Evolutionary conservation across 2,797 vertebrate species (phyloP).

Genomic region (Naso thynnoides): DNA sequence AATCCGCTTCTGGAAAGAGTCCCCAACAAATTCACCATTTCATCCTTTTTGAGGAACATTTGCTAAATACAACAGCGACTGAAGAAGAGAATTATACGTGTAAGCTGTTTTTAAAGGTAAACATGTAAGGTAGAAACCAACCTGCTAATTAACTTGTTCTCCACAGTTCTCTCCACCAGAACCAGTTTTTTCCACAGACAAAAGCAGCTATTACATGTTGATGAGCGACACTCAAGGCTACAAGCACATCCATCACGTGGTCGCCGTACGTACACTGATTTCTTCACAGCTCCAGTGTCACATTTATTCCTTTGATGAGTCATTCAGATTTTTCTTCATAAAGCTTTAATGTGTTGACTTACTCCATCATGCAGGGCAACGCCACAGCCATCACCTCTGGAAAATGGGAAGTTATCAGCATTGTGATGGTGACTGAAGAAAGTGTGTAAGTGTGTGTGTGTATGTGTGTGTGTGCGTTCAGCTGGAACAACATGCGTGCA

Average conservation of each 20-base stretch:
- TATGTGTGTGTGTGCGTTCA: no score
- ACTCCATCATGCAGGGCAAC: slow-evolving; percentile 74
- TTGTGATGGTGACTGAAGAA: slow-evolving; percentile 86
- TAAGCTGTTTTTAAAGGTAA: no score
- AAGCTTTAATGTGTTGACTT: no score
- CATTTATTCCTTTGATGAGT: background rate
- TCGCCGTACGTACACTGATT: slow-evolving; percentile 61
- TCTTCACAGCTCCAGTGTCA: background rate
- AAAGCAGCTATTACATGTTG: slow-evolving; percentile 90
- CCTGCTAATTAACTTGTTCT: slow-evolving; percentile 42
- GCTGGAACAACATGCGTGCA: no score
- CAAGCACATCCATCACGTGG: slow-evolving; percentile 94
- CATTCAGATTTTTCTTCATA: no score
- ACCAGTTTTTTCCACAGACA: slow-evolving; percentile 89
- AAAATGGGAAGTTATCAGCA: slow-evolving; percentile 91
- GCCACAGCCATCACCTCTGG: slow-evolving; percentile 86
- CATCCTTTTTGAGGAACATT: no score
- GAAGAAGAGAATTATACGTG: no score
- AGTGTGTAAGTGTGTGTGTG: slow-evolving; percentile 91
- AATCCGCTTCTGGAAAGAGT: no score
- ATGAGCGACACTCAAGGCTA: slow-evolving; percentile 88
- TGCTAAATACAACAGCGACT: no score
- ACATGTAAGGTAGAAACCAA: no score
- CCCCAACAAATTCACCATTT: no score
- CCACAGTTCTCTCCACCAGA: slow-evolving; percentile 92